Conservation (phyloP, 1,140 invertebrate genomes). For the Formica selysi region DNA sequence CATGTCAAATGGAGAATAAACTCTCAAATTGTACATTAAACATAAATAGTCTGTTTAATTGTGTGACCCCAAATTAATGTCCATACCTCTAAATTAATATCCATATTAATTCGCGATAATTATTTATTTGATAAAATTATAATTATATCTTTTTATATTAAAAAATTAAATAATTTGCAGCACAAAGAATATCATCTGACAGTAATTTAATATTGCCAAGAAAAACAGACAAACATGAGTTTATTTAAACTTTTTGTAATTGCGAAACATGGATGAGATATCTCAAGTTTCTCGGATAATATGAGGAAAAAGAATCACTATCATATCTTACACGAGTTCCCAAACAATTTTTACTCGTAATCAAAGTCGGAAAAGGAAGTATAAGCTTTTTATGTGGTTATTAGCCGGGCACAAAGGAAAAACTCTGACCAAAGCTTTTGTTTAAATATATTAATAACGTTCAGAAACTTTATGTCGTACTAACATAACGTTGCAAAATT, state of each 20-base stretch:
- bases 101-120: not conserved
- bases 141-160: not conserved
- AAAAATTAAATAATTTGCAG: not conserved
- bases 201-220: not conserved
- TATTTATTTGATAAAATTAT: not conserved
- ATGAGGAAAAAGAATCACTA: not conserved
- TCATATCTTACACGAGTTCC: constrained; percentile 2
- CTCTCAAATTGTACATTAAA: constrained; percentile 76
- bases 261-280: not conserved
- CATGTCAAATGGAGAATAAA: constrained; percentile 78
- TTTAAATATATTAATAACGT: constrained; percentile 80
- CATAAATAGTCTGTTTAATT: constrained; percentile 42
- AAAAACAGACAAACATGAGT: not conserved
- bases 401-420: constrained; percentile 65
- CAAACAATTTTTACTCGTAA: constrained; percentile 10
- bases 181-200: not conserved
- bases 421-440: constrained; percentile 67
- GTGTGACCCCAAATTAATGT: constrained; percentile 41
- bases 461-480: constrained; percentile 64
- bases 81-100: constrained; percentile 30
- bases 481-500: constrained; percentile 23
- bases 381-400: constrained; percentile 59
- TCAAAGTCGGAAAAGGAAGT: not conserved
- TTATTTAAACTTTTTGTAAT: constrained; percentile 6
- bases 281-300: not conserved